A percentile compares a stretch with the other conserved stretches of the same genome.
Conservation (phyloP, 2,888 invertebrate genomes). For the Agelastica alni region DNA sequence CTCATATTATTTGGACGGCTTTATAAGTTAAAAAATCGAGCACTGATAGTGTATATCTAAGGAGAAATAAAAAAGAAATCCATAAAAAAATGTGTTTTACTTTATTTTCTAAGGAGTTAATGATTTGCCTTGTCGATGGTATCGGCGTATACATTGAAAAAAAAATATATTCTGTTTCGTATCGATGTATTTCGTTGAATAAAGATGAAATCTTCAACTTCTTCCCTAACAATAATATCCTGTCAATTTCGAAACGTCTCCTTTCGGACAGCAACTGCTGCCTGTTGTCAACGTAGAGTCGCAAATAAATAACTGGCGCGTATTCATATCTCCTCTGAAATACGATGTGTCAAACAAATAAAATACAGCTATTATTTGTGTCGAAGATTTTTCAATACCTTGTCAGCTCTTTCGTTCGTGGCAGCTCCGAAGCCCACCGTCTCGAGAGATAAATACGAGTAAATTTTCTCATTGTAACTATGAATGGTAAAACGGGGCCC, state of each 20-base stretch:
- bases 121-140: no score
- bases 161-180: no score
- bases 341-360: conserved; percentile 37
- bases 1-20: no score
- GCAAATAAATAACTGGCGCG: conserved; percentile 20
- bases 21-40: no score
- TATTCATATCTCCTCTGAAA: conserved; percentile 28
- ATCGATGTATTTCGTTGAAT: background rate
- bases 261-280: conserved; percentile 8
- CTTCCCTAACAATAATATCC: conserved; percentile 3
- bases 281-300: conserved; percentile 6
- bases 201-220: conserved; percentile 5
- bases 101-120: no score
- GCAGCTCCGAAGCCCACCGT: conserved; percentile 24
- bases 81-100: no score
- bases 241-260: conserved; percentile 19
- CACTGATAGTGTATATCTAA: no score
- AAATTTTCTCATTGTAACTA: conserved; percentile 40
- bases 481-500: conserved; percentile 33
- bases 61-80: no score
- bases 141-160: no score
- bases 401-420: conserved; percentile 20
- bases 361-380: conserved; percentile 34
- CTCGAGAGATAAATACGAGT: conserved; percentile 39
- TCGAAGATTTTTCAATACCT: conserved; percentile 34